phyloP scores from a whole-genome alignment of 2,113 vertebrate species.

The Carassius gibelio region DNA sequence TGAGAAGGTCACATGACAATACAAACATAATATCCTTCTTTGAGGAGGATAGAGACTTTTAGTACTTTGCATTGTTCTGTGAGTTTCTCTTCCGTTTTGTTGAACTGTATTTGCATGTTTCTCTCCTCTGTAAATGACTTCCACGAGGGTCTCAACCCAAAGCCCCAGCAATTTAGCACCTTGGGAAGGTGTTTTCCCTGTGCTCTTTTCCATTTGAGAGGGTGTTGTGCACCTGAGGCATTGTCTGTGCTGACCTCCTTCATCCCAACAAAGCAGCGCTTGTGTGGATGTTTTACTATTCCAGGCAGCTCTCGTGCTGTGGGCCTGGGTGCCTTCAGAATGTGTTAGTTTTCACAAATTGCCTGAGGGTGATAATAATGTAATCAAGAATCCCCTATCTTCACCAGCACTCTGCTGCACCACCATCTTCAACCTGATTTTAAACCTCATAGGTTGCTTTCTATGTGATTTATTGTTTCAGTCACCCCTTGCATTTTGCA shows the following conservation, averaged over 20 bases:
- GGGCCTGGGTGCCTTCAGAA: conserved; percentile 58
- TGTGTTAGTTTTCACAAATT: conserved; percentile 64
- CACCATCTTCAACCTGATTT: background rate
- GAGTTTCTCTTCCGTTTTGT: background rate
- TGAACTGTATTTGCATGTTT: conserved; percentile 41
- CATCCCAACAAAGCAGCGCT: conserved; percentile 53
- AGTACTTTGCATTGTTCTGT: conserved; percentile 2
- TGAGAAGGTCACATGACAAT: background rate
- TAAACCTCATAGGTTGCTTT: conserved; percentile 12
- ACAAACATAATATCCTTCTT: background rate
- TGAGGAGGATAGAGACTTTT: background rate
- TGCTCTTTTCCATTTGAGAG: conserved; percentile 44
- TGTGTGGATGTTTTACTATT: conserved; percentile 62
- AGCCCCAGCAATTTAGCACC: conserved; percentile 47
- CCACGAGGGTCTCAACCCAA: conserved; percentile 43
- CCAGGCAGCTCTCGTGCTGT: conserved; percentile 59
- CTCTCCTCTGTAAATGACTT: conserved; percentile 21
- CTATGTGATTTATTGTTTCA: conserved; percentile 3
- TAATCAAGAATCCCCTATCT: conserved; percentile 61
- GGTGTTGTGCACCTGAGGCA: conserved; percentile 46
- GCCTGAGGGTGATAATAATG: conserved; percentile 64
- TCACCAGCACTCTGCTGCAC: conserved; percentile 23
- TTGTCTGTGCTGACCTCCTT: conserved; percentile 59
- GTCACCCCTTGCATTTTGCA: conserved; percentile 4
- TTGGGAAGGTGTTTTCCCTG: conserved; percentile 54